phyloP scores from a whole-genome alignment of 2,888 invertebrate genomes.

The Marasmarcha lunaedactyla region DNA sequence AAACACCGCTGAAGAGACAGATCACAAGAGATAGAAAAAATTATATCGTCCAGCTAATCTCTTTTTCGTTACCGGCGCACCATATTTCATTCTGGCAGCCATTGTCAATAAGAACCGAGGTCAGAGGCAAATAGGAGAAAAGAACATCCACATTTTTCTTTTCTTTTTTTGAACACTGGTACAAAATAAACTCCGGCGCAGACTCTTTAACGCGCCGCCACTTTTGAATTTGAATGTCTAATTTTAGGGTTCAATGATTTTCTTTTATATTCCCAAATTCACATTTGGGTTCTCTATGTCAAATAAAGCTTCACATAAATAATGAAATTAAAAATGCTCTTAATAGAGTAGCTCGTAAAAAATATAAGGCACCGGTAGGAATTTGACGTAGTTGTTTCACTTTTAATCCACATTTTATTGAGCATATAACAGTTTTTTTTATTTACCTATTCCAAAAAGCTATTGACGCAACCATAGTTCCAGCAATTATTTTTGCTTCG shows the following conservation, averaged over 20 bases:
- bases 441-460: no score
- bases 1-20: constrained; percentile 37
- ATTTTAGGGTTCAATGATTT: constrained; percentile 24
- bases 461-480: no score
- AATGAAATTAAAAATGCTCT: no score
- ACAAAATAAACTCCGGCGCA: constrained; percentile 42
- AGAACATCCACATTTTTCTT: constrained; percentile 51
- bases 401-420: no score
- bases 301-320: no score
- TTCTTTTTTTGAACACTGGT: constrained; percentile 55
- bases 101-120: constrained; percentile 66
- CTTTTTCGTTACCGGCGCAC: constrained; percentile 60
- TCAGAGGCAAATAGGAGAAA: constrained; percentile 66
- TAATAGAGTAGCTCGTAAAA: no score
- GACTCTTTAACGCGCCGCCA: constrained; percentile 59
- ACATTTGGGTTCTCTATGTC: no score
- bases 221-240: constrained; percentile 53
- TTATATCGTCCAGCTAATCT: constrained; percentile 63
- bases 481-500: no score
- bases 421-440: no score
- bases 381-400: no score
- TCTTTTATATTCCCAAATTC: no score
- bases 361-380: no score
- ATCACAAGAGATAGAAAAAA: constrained; percentile 31
- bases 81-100: constrained; percentile 68